Evolutionary conservation across 2,888 invertebrate genomes (phyloP).

Genomic region (Cheilosia soror): DNA sequence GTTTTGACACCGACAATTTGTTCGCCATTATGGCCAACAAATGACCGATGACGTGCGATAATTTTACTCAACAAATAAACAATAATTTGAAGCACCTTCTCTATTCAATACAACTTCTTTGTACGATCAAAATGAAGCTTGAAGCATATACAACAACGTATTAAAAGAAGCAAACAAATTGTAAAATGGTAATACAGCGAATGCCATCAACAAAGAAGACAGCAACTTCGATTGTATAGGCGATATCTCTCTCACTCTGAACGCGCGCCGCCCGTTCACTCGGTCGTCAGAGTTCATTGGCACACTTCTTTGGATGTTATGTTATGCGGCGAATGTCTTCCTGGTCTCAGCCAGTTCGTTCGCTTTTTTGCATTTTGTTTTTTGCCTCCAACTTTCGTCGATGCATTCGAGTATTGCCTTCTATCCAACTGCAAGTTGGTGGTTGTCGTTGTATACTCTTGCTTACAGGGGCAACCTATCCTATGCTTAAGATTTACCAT

Average conservation of each 20-base stretch:
- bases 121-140: slow-evolving; percentile 26
- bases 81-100: slow-evolving; percentile 33
- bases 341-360: slow-evolving; percentile 72
- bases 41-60: slow-evolving; percentile 15
- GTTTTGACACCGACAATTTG: slow-evolving; percentile 36
- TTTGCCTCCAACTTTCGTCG: slow-evolving; percentile 65
- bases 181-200: slow-evolving; percentile 46
- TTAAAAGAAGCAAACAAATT: slow-evolving; percentile 15
- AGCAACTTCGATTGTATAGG: slow-evolving; percentile 63
- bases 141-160: slow-evolving; percentile 17
- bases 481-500: background rate
- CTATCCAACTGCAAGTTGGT: slow-evolving; percentile 36
- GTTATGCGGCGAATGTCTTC: slow-evolving; percentile 75
- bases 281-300: slow-evolving; percentile 80
- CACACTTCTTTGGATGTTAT: slow-evolving; percentile 78
- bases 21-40: slow-evolving; percentile 31
- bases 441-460: slow-evolving; percentile 1
- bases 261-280: slow-evolving; percentile 77
- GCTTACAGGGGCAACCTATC: background rate
- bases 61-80: slow-evolving; percentile 7
- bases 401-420: slow-evolving; percentile 70
- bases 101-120: slow-evolving; percentile 18
- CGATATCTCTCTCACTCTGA: slow-evolving; percentile 52
- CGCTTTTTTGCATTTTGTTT: slow-evolving; percentile 42
- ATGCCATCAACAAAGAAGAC: slow-evolving; percentile 62